These are phyloP conservation scores for Zaprionus africanus DNA, from an alignment of 1,140 invertebrate species.

Conservation along the genomic window DNA sequence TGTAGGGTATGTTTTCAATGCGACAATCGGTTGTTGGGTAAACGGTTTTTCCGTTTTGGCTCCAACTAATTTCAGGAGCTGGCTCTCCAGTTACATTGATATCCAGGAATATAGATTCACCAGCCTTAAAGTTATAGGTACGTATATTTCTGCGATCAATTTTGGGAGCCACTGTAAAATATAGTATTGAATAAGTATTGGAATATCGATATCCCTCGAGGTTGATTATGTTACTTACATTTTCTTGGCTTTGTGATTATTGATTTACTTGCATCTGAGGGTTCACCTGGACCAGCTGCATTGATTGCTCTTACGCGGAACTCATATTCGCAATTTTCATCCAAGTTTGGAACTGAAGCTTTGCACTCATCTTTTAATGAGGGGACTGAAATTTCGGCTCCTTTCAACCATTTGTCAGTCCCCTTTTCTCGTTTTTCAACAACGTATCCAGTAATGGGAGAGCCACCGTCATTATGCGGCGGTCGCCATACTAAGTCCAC, in stretches of 20 bases:
- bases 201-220: no score
- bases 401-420: slow-evolving; percentile 93
- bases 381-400: slow-evolving; percentile 88
- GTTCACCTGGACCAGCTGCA: slow-evolving; percentile 96
- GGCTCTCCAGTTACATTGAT: slow-evolving; percentile 97
- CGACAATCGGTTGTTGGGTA: slow-evolving; percentile 86
- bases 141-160: slow-evolving; percentile 96
- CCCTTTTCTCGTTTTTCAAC: slow-evolving; percentile 97
- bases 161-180: slow-evolving; percentile 93
- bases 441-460: slow-evolving; percentile 96
- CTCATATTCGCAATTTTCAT: slow-evolving; percentile 98
- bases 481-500: slow-evolving; percentile 96
- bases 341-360: slow-evolving; percentile 94
- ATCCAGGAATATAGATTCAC: slow-evolving; percentile 95
- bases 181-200: neutral
- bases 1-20: slow-evolving; percentile 94
- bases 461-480: slow-evolving; percentile 94
- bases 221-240: slow-evolving; percentile 86
- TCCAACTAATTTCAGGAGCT: slow-evolving; percentile 92
- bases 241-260: slow-evolving; percentile 96
- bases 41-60: slow-evolving; percentile 87
- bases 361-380: slow-evolving; percentile 88
- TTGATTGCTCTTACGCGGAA: slow-evolving; percentile 98
- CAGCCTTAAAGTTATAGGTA: slow-evolving; percentile 94
- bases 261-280: slow-evolving; percentile 95